Conservation (phyloP, 2,888 invertebrate species). For the Asteroscopus sphinx region DNA sequence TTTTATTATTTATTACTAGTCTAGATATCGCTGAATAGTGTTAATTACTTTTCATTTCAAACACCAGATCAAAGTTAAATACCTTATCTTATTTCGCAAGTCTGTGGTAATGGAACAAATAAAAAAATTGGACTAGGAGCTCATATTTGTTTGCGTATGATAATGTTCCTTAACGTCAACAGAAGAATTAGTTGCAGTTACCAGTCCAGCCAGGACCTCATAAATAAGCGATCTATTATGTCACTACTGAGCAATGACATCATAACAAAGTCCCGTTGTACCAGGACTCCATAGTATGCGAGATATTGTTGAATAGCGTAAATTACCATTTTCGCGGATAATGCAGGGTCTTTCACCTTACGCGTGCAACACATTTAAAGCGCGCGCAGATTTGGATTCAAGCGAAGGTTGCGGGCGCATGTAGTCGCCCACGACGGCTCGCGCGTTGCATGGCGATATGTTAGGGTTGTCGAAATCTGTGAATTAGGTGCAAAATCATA, state of each 20-base stretch:
- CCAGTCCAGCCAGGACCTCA: constrained; percentile 34
- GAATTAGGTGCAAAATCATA: not conserved
- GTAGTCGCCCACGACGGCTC: constrained; percentile 70
- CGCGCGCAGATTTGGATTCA: constrained; percentile 67
- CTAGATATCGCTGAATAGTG: constrained; percentile 58
- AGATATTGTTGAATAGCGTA: constrained; percentile 62
- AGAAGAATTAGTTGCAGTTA: constrained; percentile 16
- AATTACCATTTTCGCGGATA: constrained; percentile 64
- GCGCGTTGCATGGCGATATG: constrained; percentile 59
- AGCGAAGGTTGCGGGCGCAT: constrained; percentile 64
- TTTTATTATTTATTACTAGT: no score
- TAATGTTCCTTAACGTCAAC: not conserved
- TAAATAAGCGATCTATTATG: constrained; percentile 36
- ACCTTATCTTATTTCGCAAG: no score
- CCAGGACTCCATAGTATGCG: constrained; percentile 45
- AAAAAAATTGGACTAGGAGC: no score
- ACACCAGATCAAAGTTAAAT: no score
- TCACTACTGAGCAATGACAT: constrained; percentile 44
- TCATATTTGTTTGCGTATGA: not conserved
- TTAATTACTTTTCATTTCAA: constrained; percentile 54
- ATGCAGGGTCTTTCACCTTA: constrained; percentile 62
- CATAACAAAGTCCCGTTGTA: constrained; percentile 52
- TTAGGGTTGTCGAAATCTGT: constrained; percentile 55
- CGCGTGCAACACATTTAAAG: constrained; percentile 67
- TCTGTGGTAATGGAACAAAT: no score